These are phyloP conservation scores for Strigamia crassipes DNA, from an alignment of 2,888 invertebrate species.

Conservation along the genomic window DNA sequence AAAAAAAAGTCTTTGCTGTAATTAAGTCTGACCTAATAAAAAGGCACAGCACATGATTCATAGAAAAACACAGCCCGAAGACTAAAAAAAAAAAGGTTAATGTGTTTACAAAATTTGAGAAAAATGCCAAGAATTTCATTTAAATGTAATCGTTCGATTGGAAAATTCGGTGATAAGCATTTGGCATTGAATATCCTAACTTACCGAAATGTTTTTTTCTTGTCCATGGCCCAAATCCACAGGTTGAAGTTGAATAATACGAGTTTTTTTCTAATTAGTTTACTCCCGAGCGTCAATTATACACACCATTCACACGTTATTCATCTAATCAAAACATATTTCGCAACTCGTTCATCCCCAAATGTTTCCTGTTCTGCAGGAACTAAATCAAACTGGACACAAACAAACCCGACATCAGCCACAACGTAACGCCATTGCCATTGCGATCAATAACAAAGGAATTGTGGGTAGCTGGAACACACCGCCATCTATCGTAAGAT, in stretches of 20 bases:
- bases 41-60: neutral
- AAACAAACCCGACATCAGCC: conserved; percentile 15
- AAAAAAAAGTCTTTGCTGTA: neutral
- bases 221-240: conserved; percentile 27
- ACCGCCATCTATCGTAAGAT: neutral
- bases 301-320: conserved; percentile 7
- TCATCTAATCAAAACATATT: conserved; percentile 22
- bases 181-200: neutral
- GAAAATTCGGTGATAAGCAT: no score
- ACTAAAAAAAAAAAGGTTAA: neutral
- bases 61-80: neutral
- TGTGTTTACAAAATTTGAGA: neutral
- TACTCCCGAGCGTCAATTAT: neutral
- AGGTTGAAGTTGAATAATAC: neutral
- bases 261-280: neutral
- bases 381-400: conserved; percentile 14
- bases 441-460: conserved; percentile 14
- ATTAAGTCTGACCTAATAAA: conserved; percentile 17
- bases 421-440: conserved; percentile 18
- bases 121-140: no score
- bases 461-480: neutral
- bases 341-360: conserved; percentile 1
- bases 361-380: neutral
- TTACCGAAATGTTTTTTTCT: conserved; percentile 6
- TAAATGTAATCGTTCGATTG: no score